phyloP scores from a whole-genome alignment of 2,113 vertebrate genomes.

The Myanophis thanlyinensis region DNA sequence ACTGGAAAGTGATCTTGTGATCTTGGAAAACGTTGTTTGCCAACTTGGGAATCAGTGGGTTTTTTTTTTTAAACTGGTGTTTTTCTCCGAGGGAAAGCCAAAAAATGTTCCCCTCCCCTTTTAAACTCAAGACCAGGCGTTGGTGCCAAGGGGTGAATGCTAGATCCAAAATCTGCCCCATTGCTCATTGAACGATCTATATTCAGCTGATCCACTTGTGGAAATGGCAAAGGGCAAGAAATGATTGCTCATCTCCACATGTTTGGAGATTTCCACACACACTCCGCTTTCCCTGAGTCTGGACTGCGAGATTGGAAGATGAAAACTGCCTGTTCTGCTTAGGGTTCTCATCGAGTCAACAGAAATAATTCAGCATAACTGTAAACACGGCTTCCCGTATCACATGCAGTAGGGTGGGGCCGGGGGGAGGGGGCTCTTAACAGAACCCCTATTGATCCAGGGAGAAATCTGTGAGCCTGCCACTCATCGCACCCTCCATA shows the following conservation, averaged over 20 bases:
- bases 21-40: neutral
- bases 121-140: neutral
- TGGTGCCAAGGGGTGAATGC: neutral
- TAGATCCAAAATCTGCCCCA: neutral
- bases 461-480: neutral
- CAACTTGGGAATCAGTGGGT: neutral
- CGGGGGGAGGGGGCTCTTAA: neutral
- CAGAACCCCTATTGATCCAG: neutral
- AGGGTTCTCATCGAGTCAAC: neutral
- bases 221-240: neutral
- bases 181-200: neutral
- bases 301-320: neutral
- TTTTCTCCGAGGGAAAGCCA: neutral
- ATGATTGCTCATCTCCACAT: neutral
- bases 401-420: neutral
- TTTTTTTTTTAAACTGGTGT: neutral
- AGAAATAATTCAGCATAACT: neutral
- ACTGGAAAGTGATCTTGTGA: neutral
- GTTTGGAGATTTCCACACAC: too few relatives aligned
- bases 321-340: neutral
- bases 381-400: neutral
- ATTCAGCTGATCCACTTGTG: neutral
- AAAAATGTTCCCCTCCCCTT: neutral
- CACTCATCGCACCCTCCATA: too few relatives aligned
- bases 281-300: accelerated